Evolutionary conservation across 2,888 invertebrate genomes (phyloP).

Genomic region (Cyrtodaria siliqua): DNA sequence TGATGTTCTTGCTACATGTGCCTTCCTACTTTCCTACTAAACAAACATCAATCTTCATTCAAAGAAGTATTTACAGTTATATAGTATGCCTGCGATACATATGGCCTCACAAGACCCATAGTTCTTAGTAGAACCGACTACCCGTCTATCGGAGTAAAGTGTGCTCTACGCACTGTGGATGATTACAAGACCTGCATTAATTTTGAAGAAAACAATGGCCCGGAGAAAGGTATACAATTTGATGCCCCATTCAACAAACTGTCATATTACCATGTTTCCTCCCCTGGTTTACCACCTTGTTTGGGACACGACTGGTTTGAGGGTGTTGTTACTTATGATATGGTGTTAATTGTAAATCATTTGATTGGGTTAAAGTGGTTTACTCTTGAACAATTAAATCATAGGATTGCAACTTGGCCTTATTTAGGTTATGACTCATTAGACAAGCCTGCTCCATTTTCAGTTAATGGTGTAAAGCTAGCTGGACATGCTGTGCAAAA

Average conservation of each 20-base stretch:
- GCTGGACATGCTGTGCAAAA: too few species aligned
- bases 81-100: too few species aligned
- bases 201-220: not conserved
- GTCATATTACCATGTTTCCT: too few species aligned
- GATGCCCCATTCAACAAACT: not conserved
- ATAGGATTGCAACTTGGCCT: slow-evolving; percentile 1
- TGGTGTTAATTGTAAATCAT: slow-evolving; percentile 1
- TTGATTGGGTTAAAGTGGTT: slow-evolving; percentile 8
- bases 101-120: too few species aligned
- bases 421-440: too few species aligned
- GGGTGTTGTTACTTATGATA: slow-evolving; percentile 5
- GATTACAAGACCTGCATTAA: not conserved
- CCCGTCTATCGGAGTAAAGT: not conserved
- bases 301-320: slow-evolving; percentile 8
- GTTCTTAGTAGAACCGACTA: not conserved
- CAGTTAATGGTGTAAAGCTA: not conserved
- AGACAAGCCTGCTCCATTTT: too few species aligned
- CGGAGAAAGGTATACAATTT: not conserved
- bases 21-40: too few species aligned
- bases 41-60: too few species aligned
- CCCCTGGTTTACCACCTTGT: slow-evolving; percentile 10
- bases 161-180: not conserved
- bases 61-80: too few species aligned
- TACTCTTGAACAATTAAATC: not conserved
- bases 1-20: too few species aligned